Evolutionary conservation across 2,113 vertebrate genomes (phyloP).

Genomic region (Probosciger aterrimus): DNA sequence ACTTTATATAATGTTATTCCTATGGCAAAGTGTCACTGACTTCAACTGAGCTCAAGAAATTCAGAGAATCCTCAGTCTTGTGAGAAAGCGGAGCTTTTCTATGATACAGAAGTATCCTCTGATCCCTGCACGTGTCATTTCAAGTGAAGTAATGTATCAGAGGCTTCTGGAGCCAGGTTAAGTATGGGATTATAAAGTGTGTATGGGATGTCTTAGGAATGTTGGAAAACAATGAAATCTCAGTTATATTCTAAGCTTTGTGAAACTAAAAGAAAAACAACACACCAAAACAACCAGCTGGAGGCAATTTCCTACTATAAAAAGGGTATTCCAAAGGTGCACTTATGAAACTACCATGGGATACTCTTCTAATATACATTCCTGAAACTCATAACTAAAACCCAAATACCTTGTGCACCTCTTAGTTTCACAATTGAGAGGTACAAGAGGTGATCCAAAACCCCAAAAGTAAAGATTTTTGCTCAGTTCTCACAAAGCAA

Average conservation of each 20-base stretch:
- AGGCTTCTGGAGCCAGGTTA: background rate
- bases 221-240: background rate
- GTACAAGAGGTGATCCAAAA: background rate
- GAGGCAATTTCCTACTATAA: background rate
- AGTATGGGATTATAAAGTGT: background rate
- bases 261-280: background rate
- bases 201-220: background rate
- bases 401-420: background rate
- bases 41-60: background rate
- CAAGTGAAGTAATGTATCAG: background rate
- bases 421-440: background rate
- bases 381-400: background rate
- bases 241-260: background rate
- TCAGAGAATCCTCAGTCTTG: background rate
- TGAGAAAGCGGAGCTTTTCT: background rate
- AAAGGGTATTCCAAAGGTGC: background rate
- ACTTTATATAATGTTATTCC: background rate
- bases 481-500: background rate
- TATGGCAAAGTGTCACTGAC: rapidly evolving
- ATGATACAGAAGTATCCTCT: background rate
- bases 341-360: background rate
- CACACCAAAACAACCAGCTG: background rate
- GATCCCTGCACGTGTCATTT: background rate
- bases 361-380: background rate
- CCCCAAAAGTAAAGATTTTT: background rate